A percentile compares a stretch with the other conserved stretches of the same genome.
phyloP scores from a whole-genome alignment of 2,113 vertebrate species.

The Neoarius graeffei region DNA sequence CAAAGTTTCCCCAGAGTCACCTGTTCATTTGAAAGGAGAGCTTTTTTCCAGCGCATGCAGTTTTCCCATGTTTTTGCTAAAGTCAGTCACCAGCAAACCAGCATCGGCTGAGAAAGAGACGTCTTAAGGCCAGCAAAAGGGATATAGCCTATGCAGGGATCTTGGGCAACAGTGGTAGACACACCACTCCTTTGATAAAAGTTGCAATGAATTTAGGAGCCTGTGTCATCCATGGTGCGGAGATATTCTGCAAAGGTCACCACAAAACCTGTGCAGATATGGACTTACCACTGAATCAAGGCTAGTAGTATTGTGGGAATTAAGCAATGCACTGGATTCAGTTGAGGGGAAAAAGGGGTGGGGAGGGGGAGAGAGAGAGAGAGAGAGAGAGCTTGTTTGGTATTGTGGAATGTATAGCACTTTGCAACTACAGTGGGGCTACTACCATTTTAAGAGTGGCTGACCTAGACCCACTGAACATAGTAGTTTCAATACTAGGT shows the following conservation, averaged over 20 bases:
- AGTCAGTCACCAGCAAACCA: background rate
- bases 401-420: background rate
- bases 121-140: background rate
- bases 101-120: background rate
- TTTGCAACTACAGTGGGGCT: background rate
- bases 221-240: background rate
- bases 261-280: background rate
- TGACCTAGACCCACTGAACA: background rate
- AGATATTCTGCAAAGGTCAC: background rate
- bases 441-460: background rate
- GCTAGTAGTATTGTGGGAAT: background rate
- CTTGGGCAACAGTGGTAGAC: background rate
- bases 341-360: background rate
- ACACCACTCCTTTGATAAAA: background rate
- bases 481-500: background rate
- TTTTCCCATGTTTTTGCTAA: background rate
- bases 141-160: background rate
- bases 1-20: background rate
- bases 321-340: background rate
- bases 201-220: background rate
- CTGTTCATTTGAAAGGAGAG: background rate
- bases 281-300: background rate
- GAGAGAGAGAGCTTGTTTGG: background rate
- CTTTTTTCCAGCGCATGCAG: background rate
- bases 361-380: too few species aligned